phyloP scores from a whole-genome alignment of 2,797 vertebrate species.

The Carapus acus region DNA sequence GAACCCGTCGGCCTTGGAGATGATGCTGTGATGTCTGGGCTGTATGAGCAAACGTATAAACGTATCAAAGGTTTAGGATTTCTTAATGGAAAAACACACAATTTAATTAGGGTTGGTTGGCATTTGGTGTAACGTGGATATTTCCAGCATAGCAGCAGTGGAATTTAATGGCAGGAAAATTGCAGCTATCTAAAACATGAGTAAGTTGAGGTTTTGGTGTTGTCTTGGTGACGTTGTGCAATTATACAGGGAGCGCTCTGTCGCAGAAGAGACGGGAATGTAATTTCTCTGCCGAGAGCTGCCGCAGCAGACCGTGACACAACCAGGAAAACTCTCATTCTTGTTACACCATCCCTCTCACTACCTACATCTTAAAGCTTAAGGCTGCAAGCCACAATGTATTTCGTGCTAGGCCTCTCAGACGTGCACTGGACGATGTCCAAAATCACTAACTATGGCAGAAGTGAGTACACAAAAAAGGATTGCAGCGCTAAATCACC shows the following conservation, averaged over 20 bases:
- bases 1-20: constrained; percentile 31
- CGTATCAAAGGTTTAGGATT: constrained; percentile 30
- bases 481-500: constrained; percentile 1
- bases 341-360: not conserved
- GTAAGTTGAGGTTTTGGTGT: constrained; percentile 2
- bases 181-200: not conserved
- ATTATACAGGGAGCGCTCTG: not conserved
- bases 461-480: not conserved
- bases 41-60: constrained; percentile 26
- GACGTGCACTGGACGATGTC: not conserved
- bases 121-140: constrained; percentile 7
- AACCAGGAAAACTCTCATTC: not conserved
- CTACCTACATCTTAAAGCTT: not conserved
- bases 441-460: constrained; percentile 1
- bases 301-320: not conserved
- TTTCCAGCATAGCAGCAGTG: constrained; percentile 1
- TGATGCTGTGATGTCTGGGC: constrained; percentile 28
- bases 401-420: not conserved
- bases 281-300: not conserved
- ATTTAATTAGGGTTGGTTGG: not conserved
- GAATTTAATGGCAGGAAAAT: constrained; percentile 1
- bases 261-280: not conserved
- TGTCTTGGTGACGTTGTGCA: not conserved
- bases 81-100: constrained; percentile 6
- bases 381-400: not conserved